Base-by-base conservation (phyloP, 2,113 vertebrate genomes). In the Myrmecophaga tridactyla region DNA sequence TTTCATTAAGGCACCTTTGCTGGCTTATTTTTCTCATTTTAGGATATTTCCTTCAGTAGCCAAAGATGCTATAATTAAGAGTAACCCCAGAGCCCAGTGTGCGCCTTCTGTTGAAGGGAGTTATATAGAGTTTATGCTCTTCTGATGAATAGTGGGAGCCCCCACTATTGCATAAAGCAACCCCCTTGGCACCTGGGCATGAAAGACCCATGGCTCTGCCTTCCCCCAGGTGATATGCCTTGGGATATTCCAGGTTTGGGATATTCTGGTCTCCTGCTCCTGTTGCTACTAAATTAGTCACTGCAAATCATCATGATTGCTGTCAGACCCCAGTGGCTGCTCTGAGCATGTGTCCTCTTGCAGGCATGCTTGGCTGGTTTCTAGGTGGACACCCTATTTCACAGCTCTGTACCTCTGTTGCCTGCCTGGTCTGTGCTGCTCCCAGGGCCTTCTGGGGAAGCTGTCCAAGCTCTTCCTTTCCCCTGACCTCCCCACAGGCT, bases 41-140 rank as follows among this genome's bases (percentile, higher is more conserved):
- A 62, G 36, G 51, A 29, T 43, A n/a, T 43, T 70, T 81, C 31
- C 51, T 82, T 81, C 67, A 73, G 67, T 7, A 85, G 13, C 4
- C n/a, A 91, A 81, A 90, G 65, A 62, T 13, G 39, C 39, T 36
- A 4, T 34, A 78, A 94, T 6, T 20, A 84, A 90, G 76, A 85
- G 29, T 53, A 67, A 58, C 46, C 25, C 8, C 25, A 41, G 41
- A 62, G 51, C 69, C 21, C 2, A n/a, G 31, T 7, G 23, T 23
- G 7, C 27, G 31, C 48, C 65, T 69, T 56, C 18, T 21, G 13
- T 21, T 15, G 48, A 75, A 84, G 43, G 29, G 56, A 23, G n/a
- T 60, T 51, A 53, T 0, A 0, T 12, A 6, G 41, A 41, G 17
- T 77, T 23, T 1, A 1, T 5, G 12, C 17, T 41, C 36, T 81